Base-by-base conservation (phyloP, 2,797 vertebrate species). In the Eospalax fontanierii region DNA sequence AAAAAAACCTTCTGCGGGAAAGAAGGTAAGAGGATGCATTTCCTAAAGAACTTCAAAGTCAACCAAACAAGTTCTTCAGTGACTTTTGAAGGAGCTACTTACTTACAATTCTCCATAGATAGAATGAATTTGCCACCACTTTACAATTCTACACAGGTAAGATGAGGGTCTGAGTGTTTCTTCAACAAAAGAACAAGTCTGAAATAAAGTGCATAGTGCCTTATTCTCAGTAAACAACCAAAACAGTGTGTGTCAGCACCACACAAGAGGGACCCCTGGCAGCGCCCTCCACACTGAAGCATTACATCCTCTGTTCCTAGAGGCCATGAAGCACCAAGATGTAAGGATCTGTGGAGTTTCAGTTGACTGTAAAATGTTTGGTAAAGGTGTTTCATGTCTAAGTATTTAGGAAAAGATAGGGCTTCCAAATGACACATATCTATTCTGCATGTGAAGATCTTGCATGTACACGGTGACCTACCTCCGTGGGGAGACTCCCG, bases 401-500 rank as follows among this genome's bases (percentile, higher is more conserved):
- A 94, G 7, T 40, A 35, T 46, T 90, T 15, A 24, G 5, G 28
- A 7, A 2, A 90, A 40, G 61, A 50, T 30, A 9, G 33, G 63
- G 22, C 61, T 94, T 24, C 38, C n/a, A n/a, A 95, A 38, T 82
- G 71, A 94, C 54, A 87, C 4, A 30, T 18, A 91, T 26, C 57
- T 92, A 57, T 46, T 57, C 28, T 82, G 12, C 33, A 66, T 33
- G 1, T 59, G 10, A 75, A 74, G 71, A 28, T 18, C 35, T 70
- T 50, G 50, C 15, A 75, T 91, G 74, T 54, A 65, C 24, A 68
- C 38, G 91, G 24, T 90, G 63, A 38, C 40, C 97, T 96, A 99
- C 99, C 99, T 99, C 99, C 99, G 57, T 99, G 99, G 0, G 99
- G 99, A 35, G 99, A 99, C 91, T 99, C 99, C 59, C 99, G 98